phyloP scores from a whole-genome alignment of 2,888 invertebrate species.

The Steinernema hermaphroditum region DNA sequence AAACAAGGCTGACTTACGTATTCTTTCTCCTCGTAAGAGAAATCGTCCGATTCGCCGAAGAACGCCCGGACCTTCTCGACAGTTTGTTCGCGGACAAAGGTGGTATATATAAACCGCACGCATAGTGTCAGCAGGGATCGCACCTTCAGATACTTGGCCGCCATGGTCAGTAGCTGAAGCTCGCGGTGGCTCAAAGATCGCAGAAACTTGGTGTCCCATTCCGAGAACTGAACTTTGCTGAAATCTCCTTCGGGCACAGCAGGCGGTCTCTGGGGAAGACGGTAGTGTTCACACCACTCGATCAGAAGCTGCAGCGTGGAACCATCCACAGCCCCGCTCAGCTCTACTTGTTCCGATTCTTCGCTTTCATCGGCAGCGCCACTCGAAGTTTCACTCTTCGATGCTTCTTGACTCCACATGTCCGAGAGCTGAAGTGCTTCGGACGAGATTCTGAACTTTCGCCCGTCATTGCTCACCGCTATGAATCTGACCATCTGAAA shows the following conservation, averaged over 20 bases:
- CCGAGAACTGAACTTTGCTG: not conserved
- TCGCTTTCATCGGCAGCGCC: not conserved
- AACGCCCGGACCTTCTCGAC: slow-evolving; percentile 16
- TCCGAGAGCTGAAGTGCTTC: not conserved
- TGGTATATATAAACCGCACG: not conserved
- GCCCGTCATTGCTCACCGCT: not conserved
- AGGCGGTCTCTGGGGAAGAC: not conserved
- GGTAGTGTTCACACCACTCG: slow-evolving; percentile 15
- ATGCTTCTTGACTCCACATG: not conserved
- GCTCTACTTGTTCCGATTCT: not conserved
- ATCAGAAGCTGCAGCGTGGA: slow-evolving; percentile 2
- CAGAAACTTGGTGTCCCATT: slow-evolving; percentile 6
- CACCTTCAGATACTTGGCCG: not conserved
- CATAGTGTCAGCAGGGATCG: not conserved
- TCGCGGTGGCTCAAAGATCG: not conserved
- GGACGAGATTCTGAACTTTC: not conserved
- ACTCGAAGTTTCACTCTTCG: not conserved
- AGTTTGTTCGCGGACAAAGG: not conserved
- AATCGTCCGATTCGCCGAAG: slow-evolving; percentile 16
- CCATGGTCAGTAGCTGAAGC: not conserved
- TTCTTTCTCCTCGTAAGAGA: slow-evolving; percentile 21
- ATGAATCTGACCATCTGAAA: slow-evolving; percentile 14
- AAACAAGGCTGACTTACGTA: not conserved
- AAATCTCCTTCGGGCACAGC: not conserved
- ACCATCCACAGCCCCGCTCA: not conserved